Evolutionary conservation across 2,888 invertebrate genomes (phyloP).

Genomic region (Autographa pulchrina): DNA sequence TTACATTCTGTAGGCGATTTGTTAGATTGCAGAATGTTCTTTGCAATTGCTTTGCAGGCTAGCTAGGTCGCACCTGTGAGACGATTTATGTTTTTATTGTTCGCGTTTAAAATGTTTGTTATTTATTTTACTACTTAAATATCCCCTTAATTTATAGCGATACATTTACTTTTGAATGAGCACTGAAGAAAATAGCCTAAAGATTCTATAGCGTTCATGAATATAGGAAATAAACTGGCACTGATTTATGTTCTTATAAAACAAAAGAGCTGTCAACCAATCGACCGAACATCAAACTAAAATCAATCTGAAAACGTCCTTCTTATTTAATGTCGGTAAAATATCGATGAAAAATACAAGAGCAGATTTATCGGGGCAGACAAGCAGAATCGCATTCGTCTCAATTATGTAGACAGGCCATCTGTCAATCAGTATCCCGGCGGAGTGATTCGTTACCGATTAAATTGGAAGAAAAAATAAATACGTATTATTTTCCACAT

Average conservation of each 20-base stretch:
- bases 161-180: neutral
- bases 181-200: neutral
- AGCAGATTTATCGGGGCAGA: slow-evolving; percentile 77
- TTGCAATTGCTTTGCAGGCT: neutral
- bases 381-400: slow-evolving; percentile 82
- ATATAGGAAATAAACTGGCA: no score
- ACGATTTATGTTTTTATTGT: neutral
- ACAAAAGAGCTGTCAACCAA: neutral
- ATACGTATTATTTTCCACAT: slow-evolving; percentile 47
- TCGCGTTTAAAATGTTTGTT: neutral
- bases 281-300: neutral
- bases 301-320: neutral
- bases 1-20: neutral
- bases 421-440: slow-evolving; percentile 87
- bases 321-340: slow-evolving; percentile 19
- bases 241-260: neutral
- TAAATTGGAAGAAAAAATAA: slow-evolving; percentile 67
- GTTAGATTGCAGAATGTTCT: slow-evolving; percentile 5
- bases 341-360: slow-evolving; percentile 68
- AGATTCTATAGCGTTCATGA: no score
- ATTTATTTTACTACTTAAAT: neutral
- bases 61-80: slow-evolving; percentile 2
- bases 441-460: slow-evolving; percentile 85
- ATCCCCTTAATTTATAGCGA: neutral
- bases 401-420: slow-evolving; percentile 87